phyloP scores from a whole-genome alignment of 2,797 vertebrate species.

The Brachyalestes nurse region DNA sequence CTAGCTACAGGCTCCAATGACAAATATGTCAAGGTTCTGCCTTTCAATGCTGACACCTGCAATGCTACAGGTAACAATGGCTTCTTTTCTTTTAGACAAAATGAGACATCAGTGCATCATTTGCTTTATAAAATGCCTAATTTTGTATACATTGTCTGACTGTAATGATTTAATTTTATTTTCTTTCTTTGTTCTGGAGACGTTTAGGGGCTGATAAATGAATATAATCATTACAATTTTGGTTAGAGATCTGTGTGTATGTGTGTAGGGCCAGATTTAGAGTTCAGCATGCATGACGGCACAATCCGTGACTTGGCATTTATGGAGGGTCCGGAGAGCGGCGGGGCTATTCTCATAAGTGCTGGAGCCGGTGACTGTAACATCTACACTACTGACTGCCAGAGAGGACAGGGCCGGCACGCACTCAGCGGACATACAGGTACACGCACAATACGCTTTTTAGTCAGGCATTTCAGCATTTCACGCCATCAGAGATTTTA shows the following conservation, averaged over 20 bases:
- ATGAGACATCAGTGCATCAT: no score
- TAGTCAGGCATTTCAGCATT: neutral
- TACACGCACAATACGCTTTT: slow-evolving; percentile 52
- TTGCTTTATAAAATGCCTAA: no score
- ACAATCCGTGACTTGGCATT: slow-evolving; percentile 97
- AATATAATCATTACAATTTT: neutral
- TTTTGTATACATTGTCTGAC: neutral
- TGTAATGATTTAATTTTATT: slow-evolving; percentile 13
- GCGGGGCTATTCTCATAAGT: slow-evolving; percentile 94
- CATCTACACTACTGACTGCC: slow-evolving; percentile 97
- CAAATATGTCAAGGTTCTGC: slow-evolving; percentile 97
- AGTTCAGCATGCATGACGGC: slow-evolving; percentile 99
- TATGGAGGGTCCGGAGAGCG: slow-evolving; percentile 96
- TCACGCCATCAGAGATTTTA: neutral
- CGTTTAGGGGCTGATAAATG: neutral
- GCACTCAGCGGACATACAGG: slow-evolving; percentile 94
- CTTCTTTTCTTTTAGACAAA: neutral
- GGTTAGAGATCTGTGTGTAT: neutral
- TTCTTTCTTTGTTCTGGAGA: neutral
- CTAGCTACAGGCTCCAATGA: slow-evolving; percentile 97
- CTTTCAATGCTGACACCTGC: slow-evolving; percentile 93
- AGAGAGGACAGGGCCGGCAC: slow-evolving; percentile 94
- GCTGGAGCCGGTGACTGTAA: slow-evolving; percentile 95
- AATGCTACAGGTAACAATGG: slow-evolving; percentile 89
- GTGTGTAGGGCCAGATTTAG: slow-evolving; percentile 90